A percentile compares a stretch with the other conserved stretches of the same genome.
Evolutionary conservation across 2,888 invertebrate species (phyloP).

Genomic region (Euzophera pinguis): DNA sequence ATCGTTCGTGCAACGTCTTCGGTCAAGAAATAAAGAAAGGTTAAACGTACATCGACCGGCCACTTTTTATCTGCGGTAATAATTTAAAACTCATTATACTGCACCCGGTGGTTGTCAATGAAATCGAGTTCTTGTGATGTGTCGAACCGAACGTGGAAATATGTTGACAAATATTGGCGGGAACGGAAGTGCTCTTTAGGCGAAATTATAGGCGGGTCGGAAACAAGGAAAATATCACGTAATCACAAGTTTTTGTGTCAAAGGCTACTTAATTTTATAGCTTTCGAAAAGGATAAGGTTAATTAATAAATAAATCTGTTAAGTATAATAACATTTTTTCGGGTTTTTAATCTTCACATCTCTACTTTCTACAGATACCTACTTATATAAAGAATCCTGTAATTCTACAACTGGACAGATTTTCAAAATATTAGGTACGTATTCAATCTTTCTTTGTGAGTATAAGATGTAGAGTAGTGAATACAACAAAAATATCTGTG

Average conservation of each 20-base stretch:
- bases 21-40: slow-evolving; percentile 64
- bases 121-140: slow-evolving; percentile 78
- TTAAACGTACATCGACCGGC: slow-evolving; percentile 53
- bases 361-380: no score
- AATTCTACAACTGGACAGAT: no score
- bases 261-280: slow-evolving; percentile 47
- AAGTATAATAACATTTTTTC: no score
- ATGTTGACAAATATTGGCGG: slow-evolving; percentile 77
- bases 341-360: no score
- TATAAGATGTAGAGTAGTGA: no score
- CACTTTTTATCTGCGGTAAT: slow-evolving; percentile 75
- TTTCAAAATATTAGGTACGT: no score
- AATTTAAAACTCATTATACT: slow-evolving; percentile 78
- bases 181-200: slow-evolving; percentile 73
- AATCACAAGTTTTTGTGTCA: slow-evolving; percentile 56
- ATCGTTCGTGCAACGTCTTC: slow-evolving; percentile 45
- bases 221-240: slow-evolving; percentile 66
- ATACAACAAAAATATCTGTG: no score
- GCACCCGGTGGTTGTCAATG: slow-evolving; percentile 71
- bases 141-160: slow-evolving; percentile 70
- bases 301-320: slow-evolving; percentile 13
- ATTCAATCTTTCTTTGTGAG: no score
- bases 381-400: no score
- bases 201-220: slow-evolving; percentile 69
- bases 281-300: slow-evolving; percentile 24